Evolutionary conservation across 64 coral and sea anemone species (phyloP).

Genomic region (Acropora tenuis): DNA sequence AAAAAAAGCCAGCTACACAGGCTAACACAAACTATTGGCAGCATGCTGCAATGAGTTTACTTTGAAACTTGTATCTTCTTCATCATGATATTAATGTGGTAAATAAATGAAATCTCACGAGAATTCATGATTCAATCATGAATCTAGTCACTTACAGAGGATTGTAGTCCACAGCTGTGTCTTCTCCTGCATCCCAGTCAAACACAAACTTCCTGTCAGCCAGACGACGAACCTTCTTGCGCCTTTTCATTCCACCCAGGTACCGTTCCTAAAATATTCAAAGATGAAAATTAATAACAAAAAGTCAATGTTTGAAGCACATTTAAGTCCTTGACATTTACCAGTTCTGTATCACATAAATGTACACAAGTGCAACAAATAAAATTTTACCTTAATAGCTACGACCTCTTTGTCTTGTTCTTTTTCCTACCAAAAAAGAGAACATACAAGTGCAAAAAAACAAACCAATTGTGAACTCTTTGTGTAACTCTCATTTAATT

Average conservation of each 20-base stretch:
- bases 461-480: too few species aligned
- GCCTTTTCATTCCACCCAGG: slow-evolving; percentile 83
- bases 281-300: background rate
- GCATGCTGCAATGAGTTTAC: too few species aligned
- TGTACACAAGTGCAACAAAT: background rate
- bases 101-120: too few species aligned
- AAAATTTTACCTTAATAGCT: slow-evolving; percentile 77
- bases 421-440: slow-evolving; percentile 45
- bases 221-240: slow-evolving; percentile 87
- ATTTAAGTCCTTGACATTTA: background rate
- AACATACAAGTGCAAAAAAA: too few species aligned
- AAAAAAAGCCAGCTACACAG: too few species aligned
- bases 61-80: too few species aligned
- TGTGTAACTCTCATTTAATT: too few species aligned
- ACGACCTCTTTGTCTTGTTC: slow-evolving; percentile 81
- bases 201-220: slow-evolving; percentile 98
- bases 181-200: slow-evolving; percentile 96
- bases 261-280: slow-evolving; percentile 77
- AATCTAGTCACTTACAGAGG: slow-evolving; percentile 79
- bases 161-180: slow-evolving; percentile 97
- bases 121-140: too few species aligned
- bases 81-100: too few species aligned
- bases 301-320: too few species aligned
- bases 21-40: too few species aligned
- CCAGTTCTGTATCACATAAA: too few species aligned